Base-by-base conservation (phyloP, 2,113 vertebrate genomes). In the Oreamnos americanus region DNA sequence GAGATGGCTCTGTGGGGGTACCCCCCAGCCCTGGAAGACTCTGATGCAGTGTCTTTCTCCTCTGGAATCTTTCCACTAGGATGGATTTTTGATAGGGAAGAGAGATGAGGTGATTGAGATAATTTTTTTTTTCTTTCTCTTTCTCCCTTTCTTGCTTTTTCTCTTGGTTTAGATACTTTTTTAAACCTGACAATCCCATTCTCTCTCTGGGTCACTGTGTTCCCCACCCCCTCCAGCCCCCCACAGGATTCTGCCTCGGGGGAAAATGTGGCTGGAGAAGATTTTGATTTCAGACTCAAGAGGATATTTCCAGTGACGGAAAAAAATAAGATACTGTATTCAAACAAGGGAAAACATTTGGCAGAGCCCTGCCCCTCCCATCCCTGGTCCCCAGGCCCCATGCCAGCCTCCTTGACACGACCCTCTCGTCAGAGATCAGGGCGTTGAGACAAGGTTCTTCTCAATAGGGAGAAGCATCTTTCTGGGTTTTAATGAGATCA, bases 401-500 rank as follows among this genome's bases (percentile, higher is more conserved):
- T 0, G 19, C 49, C 88, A 19, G 36, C 93, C 53, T 92, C 47
- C 10, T 43, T 90, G 96, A 16, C 5, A 84, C 67, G 90, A 97
- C 89, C 23, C 96, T 97, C 78, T 49, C 94, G 58, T 74, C 47
- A 13, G 92, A 96, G 97, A 97, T 93, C 92, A 85, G 87, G 91
- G 67, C 96, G 43, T 97, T 97, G 97, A 98, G 98, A 98, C 90
- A 86, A 98, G 94, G 39, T 90, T 71, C 95, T 97, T 96, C 96
- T 96, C 96, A 91, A 98, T 96, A 97, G 90, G 49, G 90, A 85
- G 97, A 98, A 17, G 92, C 85, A 49, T 96, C 55, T 97, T 98
- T 98, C 98, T 95, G 97, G 96, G 94, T 98, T 98, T 98, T 98
- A 98, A 98, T 98, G 96, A 99, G 98, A 98, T 98, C 97, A 97